Evolutionary conservation across 2,888 invertebrate genomes (phyloP).

Genomic region (Rotaria macrura): DNA sequence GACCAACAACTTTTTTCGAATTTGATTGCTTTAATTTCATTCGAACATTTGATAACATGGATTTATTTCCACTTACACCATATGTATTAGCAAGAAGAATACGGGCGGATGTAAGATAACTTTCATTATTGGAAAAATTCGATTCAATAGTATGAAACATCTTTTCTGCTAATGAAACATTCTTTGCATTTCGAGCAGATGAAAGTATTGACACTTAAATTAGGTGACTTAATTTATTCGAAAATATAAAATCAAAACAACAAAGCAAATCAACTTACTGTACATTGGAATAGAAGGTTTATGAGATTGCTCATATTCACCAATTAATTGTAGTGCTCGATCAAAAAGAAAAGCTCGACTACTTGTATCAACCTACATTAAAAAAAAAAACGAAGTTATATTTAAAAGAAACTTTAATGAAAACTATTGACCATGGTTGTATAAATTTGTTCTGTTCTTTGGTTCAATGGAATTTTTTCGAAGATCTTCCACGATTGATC

Average conservation of each 20-base stretch:
- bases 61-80: neutral
- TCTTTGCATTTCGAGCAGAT: neutral
- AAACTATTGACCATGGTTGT: neutral
- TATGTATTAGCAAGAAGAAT: conserved; percentile 1
- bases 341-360: neutral
- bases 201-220: conserved; percentile 11
- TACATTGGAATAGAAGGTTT: neutral
- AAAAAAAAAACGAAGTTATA: neutral
- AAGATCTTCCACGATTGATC: neutral
- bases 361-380: neutral
- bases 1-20: neutral
- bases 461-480: neutral
- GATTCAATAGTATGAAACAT: neutral
- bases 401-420: neutral
- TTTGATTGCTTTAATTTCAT: neutral
- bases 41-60: neutral
- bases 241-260: neutral
- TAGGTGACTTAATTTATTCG: neutral
- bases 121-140: neutral
- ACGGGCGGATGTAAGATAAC: neutral
- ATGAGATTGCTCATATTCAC: neutral
- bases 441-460: conserved; percentile 6
- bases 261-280: neutral
- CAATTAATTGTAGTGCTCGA: neutral
- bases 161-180: neutral